phyloP scores from a whole-genome alignment of 1,140 invertebrate species.

The Drosophila varians region DNA sequence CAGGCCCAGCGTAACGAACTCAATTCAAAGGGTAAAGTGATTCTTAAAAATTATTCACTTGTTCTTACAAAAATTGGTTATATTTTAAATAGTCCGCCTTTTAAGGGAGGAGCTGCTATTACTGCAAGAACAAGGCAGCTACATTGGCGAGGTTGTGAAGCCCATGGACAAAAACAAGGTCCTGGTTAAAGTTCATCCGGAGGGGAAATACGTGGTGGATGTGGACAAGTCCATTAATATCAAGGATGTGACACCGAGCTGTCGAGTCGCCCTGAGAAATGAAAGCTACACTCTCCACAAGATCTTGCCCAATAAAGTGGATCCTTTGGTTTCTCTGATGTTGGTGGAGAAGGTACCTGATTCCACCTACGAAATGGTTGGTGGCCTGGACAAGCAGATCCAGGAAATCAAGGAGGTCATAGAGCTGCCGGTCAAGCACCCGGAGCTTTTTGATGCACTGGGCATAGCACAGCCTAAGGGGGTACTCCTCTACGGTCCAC shows the following conservation, averaged over 20 bases:
- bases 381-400: constrained; percentile 99
- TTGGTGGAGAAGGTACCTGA: constrained; percentile 99
- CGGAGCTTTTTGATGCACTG: constrained; percentile 99
- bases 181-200: constrained; percentile 99
- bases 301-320: constrained; percentile 99
- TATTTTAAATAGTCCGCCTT: constrained; percentile 92
- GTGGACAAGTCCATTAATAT: constrained; percentile 99
- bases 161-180: constrained; percentile 99
- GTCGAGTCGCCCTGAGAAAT: constrained; percentile 97
- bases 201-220: constrained; percentile 99
- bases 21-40: constrained; percentile 96
- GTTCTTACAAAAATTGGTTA: not conserved
- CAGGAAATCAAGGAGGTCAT: constrained; percentile 99
- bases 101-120: constrained; percentile 98
- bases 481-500: constrained; percentile 98
- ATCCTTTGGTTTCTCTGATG: constrained; percentile 99
- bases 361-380: constrained; percentile 99
- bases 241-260: constrained; percentile 98
- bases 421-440: constrained; percentile 99
- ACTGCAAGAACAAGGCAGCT: constrained; percentile 99
- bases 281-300: constrained; percentile 99
- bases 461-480: constrained; percentile 99
- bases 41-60: not conserved
- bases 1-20: constrained; percentile 99
- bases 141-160: constrained; percentile 99